A percentile compares a stretch with the other conserved stretches of the same genome.
Conservation (phyloP, 1,140 invertebrate genomes). For the Magallana ariakensis region DNA sequence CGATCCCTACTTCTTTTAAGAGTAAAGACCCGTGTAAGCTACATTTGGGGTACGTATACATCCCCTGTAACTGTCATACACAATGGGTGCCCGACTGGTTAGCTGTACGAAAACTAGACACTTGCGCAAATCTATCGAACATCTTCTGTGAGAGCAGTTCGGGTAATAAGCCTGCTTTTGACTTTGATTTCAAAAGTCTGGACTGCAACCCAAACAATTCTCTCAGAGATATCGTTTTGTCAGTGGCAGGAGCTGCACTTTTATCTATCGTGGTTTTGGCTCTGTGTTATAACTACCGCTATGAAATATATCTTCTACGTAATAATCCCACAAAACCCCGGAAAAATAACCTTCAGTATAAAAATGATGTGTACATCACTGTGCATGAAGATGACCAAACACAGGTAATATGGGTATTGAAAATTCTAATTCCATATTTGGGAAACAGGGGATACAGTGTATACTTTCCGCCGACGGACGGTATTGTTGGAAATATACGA, state of each 20-base stretch:
- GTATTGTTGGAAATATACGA: neutral
- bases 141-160: neutral
- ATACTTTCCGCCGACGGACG: neutral
- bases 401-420: neutral
- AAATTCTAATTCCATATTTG: neutral
- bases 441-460: neutral
- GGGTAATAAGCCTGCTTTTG: neutral
- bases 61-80: neutral
- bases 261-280: neutral
- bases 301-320: constrained; percentile 31
- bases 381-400: neutral
- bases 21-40: neutral
- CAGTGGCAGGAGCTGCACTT: neutral
- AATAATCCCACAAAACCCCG: neutral
- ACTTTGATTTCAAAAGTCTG: constrained; percentile 5
- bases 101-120: neutral
- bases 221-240: neutral
- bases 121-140: neutral
- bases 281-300: constrained; percentile 15
- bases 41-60: neutral
- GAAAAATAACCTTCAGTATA: neutral
- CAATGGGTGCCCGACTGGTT: neutral
- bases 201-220: neutral
- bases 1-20: neutral
- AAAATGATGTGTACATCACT: constrained; percentile 23